phyloP scores from a whole-genome alignment of 1,140 invertebrate species.

The Cydia amplana region DNA sequence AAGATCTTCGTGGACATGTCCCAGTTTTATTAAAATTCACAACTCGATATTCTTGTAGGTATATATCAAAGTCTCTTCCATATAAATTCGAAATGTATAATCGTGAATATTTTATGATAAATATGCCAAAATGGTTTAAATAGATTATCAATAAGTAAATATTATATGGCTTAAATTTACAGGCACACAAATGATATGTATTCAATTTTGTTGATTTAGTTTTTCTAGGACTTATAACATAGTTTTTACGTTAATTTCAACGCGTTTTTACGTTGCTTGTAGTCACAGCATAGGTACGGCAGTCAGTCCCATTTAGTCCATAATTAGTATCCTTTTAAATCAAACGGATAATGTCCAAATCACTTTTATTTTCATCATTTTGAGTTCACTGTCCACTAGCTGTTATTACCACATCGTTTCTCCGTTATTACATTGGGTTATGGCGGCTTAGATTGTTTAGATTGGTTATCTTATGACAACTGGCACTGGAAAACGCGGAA shows the following conservation, averaged over 20 bases:
- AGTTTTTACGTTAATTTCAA: slow-evolving; percentile 2
- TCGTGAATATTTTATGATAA: slow-evolving; percentile 12
- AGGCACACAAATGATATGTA: slow-evolving; percentile 77
- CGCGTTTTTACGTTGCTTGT: slow-evolving; percentile 35
- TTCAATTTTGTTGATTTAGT: slow-evolving; percentile 51
- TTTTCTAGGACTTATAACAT: slow-evolving; percentile 43
- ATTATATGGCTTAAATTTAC: slow-evolving; percentile 55
- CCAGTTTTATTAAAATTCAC: not conserved
- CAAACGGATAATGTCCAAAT: slow-evolving; percentile 19
- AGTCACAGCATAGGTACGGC: not conserved
- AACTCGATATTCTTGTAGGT: slow-evolving; percentile 10
- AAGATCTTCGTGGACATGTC: not conserved
- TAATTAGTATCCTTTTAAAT: not conserved
- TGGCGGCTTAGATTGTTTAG: slow-evolving; percentile 50
- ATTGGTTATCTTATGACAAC: slow-evolving; percentile 41
- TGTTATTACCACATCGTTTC: slow-evolving; percentile 35
- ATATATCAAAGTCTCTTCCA: slow-evolving; percentile 18
- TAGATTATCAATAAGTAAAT: slow-evolving; percentile 49
- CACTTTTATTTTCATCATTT: slow-evolving; percentile 35
- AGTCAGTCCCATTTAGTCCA: slow-evolving; percentile 14
- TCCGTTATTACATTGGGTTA: slow-evolving; percentile 46
- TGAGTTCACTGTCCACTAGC: slow-evolving; percentile 32
- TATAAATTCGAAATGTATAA: slow-evolving; percentile 32
- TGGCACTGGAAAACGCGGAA: slow-evolving; percentile 34
- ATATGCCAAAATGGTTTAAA: slow-evolving; percentile 34